Evolutionary conservation across 1,140 invertebrate genomes (phyloP).

Genomic region (Bactericera cockerelli): DNA sequence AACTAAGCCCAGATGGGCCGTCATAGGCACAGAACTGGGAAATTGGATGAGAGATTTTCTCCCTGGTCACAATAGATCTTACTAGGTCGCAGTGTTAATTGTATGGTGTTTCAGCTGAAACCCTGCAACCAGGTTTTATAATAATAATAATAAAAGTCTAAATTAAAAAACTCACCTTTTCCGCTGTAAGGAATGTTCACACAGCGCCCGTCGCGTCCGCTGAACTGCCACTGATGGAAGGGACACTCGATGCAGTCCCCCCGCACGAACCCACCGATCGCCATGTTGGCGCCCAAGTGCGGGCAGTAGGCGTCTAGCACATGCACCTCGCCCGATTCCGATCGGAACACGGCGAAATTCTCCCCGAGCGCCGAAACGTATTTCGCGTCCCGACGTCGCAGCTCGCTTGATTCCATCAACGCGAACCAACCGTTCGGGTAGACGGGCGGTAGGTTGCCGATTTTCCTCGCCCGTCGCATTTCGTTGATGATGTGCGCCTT

Average conservation of each 20-base stretch:
- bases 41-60: too few relatives aligned
- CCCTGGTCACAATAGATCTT: too few relatives aligned
- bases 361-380: slow-evolving; percentile 52
- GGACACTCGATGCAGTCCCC: slow-evolving; percentile 72
- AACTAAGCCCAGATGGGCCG: too few relatives aligned
- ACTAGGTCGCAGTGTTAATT: too few relatives aligned
- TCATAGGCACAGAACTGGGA: too few relatives aligned
- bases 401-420: slow-evolving; percentile 47
- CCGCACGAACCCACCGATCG: slow-evolving; percentile 51
- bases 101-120: too few relatives aligned
- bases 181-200: slow-evolving; percentile 15
- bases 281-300: slow-evolving; percentile 75
- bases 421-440: slow-evolving; percentile 85
- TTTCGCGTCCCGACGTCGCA: slow-evolving; percentile 42
- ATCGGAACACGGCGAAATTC: slow-evolving; percentile 60
- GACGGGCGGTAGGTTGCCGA: slow-evolving; percentile 55
- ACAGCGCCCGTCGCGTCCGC: slow-evolving; percentile 43
- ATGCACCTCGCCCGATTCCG: slow-evolving; percentile 40
- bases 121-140: too few relatives aligned
- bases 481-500: slow-evolving; percentile 29
- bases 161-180: slow-evolving; percentile 4
- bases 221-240: slow-evolving; percentile 74
- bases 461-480: slow-evolving; percentile 32
- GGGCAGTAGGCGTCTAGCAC: slow-evolving; percentile 76
- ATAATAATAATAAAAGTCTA: too few relatives aligned